phyloP scores from a whole-genome alignment of 2,113 vertebrate genomes.

The Ptilonorhynchus violaceus region DNA sequence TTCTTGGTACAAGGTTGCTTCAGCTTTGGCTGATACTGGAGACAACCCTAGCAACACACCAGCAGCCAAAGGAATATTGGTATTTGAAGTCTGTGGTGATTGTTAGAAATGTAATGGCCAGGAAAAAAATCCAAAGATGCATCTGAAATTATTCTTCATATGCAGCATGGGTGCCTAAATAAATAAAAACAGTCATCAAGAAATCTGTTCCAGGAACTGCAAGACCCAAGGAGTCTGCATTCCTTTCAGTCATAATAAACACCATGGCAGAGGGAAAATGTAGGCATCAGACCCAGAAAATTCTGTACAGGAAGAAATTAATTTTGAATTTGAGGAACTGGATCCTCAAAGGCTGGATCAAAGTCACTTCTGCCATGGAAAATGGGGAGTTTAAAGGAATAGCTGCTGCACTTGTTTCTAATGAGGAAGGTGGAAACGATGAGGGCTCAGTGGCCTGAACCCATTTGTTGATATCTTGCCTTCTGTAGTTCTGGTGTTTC shows the following conservation, averaged over 20 bases:
- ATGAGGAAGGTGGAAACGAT: neutral
- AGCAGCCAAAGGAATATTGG: neutral
- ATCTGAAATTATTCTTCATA: neutral
- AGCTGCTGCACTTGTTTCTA: neutral
- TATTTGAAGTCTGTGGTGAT: neutral
- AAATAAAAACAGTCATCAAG: neutral
- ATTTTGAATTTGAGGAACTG: neutral
- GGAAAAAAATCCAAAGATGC: neutral
- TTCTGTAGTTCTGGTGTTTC: neutral
- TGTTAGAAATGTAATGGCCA: neutral
- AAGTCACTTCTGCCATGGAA: neutral
- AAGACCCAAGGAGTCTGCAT: fast-evolving
- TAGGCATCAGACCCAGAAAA: neutral
- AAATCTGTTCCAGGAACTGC: neutral
- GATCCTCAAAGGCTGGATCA: neutral
- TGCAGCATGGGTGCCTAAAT: neutral
- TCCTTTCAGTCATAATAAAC: neutral
- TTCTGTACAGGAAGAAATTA: neutral
- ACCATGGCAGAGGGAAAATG: neutral
- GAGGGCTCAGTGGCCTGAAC: neutral
- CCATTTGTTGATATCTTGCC: neutral
- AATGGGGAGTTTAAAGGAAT: neutral
- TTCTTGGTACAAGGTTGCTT: neutral
- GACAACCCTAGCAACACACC: neutral
- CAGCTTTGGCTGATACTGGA: neutral